Base-by-base conservation (phyloP, 1,140 invertebrate genomes). In the Camponotus floridanus region DNA sequence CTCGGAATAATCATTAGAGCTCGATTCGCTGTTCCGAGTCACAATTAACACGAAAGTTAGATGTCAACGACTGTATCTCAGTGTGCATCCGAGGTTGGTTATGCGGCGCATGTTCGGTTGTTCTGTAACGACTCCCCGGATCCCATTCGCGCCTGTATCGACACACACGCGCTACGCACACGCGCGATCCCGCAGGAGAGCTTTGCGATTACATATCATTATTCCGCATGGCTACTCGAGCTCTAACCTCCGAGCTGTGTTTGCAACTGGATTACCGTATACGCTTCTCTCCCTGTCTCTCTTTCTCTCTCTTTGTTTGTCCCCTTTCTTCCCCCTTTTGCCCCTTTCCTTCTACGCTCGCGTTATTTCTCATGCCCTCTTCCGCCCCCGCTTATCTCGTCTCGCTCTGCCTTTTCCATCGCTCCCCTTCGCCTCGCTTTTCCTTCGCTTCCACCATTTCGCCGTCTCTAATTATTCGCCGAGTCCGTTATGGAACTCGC, bases 131-230 rank as follows among this genome's bases (percentile, higher is more conserved):
- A 80, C 59, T 88, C 61, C 70, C 59, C 59, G 45, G 39, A 65
- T 65, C 62, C 45, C 42, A 21, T 67, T 59, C 78, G 51, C 51
- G 36, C 67, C 59, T 51, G 55, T 65, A 51, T 57, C 57, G 21
- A 48, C 64, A 55, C 74, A 76, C 62, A 76, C 57, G 76, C 33
- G 64, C 57, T 42, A 64, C 42, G 64, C 70, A 36, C 85, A 48
- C 61, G 71, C 76, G 81, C 74, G 64, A 87, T 79, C 89, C 87
- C 78, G 81, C 90, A 88, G 87, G 88, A 92, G 92, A 92, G 92
- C 91, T 91, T 92, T 87, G 86, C 92, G 92, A 94, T 93, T 93
- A 93, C 93, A 92, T 94, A 93, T 94, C 92, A 94, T 94, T 94
- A 94, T 94, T 94, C 92, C 92, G 91, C 93, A 92, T 94, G 93